phyloP scores from a whole-genome alignment of 2,888 invertebrate species.

The Eucera pruinosa region DNA sequence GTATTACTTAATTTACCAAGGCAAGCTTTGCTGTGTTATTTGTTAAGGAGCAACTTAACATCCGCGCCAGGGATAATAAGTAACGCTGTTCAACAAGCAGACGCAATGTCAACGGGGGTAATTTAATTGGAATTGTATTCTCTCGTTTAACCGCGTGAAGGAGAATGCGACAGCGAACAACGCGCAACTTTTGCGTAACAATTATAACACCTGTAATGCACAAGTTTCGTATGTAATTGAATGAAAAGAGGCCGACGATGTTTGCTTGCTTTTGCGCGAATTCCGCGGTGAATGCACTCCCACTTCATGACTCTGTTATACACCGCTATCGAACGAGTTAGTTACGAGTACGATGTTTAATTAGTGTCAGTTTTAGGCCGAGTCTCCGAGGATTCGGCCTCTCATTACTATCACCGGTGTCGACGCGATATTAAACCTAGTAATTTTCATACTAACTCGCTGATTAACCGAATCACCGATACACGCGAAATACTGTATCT shows the following conservation, averaged over 20 bases:
- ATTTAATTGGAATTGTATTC: slow-evolving; percentile 33
- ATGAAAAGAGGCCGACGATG: slow-evolving; percentile 37
- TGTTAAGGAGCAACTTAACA: not conserved
- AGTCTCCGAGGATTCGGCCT: slow-evolving; percentile 48
- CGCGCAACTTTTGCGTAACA: slow-evolving; percentile 24
- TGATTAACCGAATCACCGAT: slow-evolving; percentile 38
- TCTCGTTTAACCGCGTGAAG: not conserved
- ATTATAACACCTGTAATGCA: slow-evolving; percentile 32
- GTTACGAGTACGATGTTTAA: slow-evolving; percentile 56
- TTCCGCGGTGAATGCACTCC: not conserved
- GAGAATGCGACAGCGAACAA: not conserved
- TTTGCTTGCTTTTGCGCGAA: slow-evolving; percentile 10
- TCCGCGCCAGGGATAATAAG: slow-evolving; percentile 1
- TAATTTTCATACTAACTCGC: slow-evolving; percentile 42
- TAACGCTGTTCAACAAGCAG: not conserved
- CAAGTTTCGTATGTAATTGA: slow-evolving; percentile 44
- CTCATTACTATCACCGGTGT: slow-evolving; percentile 11
- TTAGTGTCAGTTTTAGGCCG: slow-evolving; percentile 52
- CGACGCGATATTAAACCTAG: slow-evolving; percentile 38
- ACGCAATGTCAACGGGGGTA: slow-evolving; percentile 24
- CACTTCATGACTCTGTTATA: slow-evolving; percentile 31
- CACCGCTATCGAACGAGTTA: slow-evolving; percentile 55
- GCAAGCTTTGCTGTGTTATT: no score
- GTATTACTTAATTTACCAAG: no score
- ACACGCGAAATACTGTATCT: slow-evolving; percentile 15